Evolutionary conservation across 2,888 invertebrate species (phyloP).

Genomic region (Trichopoda pennipes): DNA sequence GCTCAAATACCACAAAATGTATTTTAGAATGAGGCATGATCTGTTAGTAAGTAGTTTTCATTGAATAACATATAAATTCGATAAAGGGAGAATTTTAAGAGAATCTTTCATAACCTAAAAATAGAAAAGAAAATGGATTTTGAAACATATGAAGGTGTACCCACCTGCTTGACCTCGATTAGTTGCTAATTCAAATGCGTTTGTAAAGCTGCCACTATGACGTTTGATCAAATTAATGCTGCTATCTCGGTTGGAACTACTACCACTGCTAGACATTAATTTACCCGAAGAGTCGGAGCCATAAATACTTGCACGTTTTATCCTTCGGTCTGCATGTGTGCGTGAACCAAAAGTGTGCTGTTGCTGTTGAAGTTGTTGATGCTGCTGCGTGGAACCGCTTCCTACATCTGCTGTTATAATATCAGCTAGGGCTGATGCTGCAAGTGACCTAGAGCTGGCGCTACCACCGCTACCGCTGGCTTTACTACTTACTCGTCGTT

Average conservation of each 20-base stretch:
- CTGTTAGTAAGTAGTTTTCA: no score
- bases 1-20: neutral
- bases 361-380: constrained; percentile 32
- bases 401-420: constrained; percentile 58
- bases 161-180: constrained; percentile 51
- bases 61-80: no score
- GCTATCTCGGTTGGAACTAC: constrained; percentile 8
- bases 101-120: neutral
- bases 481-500: constrained; percentile 71
- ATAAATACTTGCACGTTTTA: constrained; percentile 59
- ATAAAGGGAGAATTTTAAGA: no score
- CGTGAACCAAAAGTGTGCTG: constrained; percentile 50
- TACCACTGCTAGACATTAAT: constrained; percentile 33
- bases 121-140: neutral
- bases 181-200: constrained; percentile 26
- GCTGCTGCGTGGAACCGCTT: constrained; percentile 2
- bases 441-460: constrained; percentile 19
- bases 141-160: neutral
- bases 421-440: constrained; percentile 53
- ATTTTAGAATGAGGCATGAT: neutral
- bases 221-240: constrained; percentile 33
- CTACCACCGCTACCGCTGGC: constrained; percentile 35
- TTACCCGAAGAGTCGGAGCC: constrained; percentile 38
- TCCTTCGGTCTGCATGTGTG: constrained; percentile 39
- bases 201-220: constrained; percentile 53